Evolutionary conservation across 2,888 invertebrate species (phyloP).

Genomic region (Heliconius sara): DNA sequence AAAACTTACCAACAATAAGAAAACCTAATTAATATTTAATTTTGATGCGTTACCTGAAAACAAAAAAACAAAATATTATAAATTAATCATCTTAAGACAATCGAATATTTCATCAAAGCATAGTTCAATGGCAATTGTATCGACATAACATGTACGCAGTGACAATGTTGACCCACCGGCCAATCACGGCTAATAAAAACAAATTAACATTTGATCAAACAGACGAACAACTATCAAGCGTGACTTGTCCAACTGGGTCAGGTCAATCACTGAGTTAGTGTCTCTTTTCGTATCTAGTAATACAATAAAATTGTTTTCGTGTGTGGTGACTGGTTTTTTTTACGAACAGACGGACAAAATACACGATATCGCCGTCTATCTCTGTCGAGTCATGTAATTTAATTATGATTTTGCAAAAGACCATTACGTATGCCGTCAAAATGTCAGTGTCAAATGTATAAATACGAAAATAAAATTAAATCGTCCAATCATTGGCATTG

Average conservation of each 20-base stretch:
- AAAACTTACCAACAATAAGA: background rate
- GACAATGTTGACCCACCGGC: slow-evolving; percentile 68
- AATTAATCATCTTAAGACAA: slow-evolving; percentile 25
- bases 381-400: slow-evolving; percentile 21
- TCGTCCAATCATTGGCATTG: slow-evolving; percentile 22
- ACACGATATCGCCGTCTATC: background rate
- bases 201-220: slow-evolving; percentile 73
- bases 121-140: slow-evolving; percentile 63
- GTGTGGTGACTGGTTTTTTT: slow-evolving; percentile 9
- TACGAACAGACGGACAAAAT: background rate
- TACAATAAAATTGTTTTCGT: slow-evolving; percentile 16
- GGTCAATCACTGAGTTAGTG: slow-evolving; percentile 46
- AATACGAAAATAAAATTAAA: slow-evolving; percentile 21
- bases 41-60: slow-evolving; percentile 20
- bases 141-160: slow-evolving; percentile 41
- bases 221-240: slow-evolving; percentile 55
- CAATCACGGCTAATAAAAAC: slow-evolving; percentile 79
- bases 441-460: slow-evolving; percentile 29
- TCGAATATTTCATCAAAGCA: slow-evolving; percentile 35
- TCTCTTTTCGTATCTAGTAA: slow-evolving; percentile 29
- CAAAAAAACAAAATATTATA: slow-evolving; percentile 11
- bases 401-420: slow-evolving; percentile 13
- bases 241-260: slow-evolving; percentile 49
- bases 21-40: background rate
- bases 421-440: slow-evolving; percentile 6